Percentiles rank a stretch among this genome's conserved stretches.
These are phyloP conservation scores for Pogonomyrmex barbatus DNA, from an alignment of 1,140 invertebrate species.

Conservation along the genomic window DNA sequence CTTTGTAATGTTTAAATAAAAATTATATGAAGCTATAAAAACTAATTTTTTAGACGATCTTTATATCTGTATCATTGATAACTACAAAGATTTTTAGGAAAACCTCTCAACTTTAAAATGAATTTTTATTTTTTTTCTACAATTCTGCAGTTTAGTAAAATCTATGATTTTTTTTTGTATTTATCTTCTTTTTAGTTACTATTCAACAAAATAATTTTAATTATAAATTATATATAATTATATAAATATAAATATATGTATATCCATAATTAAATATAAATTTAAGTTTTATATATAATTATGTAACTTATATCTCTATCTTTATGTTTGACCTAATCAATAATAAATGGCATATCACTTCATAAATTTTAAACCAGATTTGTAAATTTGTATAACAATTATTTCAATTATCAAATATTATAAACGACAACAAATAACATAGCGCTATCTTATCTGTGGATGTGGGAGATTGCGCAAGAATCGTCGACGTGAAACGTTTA, in stretches of 20 bases:
- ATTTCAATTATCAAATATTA: constrained; percentile 34
- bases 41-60: background rate
- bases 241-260: too few species aligned
- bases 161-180: background rate
- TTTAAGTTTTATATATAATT: too few species aligned
- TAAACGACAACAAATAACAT: constrained; percentile 24
- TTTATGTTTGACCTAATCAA: background rate
- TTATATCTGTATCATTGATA: background rate
- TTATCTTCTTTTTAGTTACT: background rate
- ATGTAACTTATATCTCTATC: background rate
- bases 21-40: background rate
- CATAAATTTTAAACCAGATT: background rate
- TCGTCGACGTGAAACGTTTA: constrained; percentile 61
- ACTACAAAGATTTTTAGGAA: background rate
- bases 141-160: background rate
- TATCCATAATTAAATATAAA: too few species aligned
- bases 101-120: background rate
- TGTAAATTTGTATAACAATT: background rate
- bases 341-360: background rate
- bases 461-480: background rate
- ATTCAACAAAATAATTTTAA: background rate
- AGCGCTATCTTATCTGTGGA: background rate
- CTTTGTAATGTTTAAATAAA: too few species aligned
- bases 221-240: too few species aligned
- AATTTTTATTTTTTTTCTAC: background rate